These are phyloP conservation scores for Lytechinus pictus DNA, from an alignment of 35 echinoderm and acorn worm species.

Conservation along the genomic window DNA sequence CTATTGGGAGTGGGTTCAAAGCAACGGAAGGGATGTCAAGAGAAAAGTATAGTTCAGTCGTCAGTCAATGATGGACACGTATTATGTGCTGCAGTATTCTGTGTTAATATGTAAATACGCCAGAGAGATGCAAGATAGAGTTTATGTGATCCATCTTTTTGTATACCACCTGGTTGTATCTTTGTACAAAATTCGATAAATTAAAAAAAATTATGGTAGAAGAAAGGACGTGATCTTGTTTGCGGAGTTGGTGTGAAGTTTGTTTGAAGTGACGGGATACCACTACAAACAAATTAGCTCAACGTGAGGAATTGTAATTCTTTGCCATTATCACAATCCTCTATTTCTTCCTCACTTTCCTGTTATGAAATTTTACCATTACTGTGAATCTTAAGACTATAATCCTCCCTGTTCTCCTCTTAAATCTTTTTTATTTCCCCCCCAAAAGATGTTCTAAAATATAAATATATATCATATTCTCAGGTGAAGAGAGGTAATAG, in stretches of 20 bases:
- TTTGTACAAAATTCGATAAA: constrained; percentile 6
- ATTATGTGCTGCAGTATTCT: constrained; percentile 42
- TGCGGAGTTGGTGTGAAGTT: background rate
- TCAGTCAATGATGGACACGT: background rate
- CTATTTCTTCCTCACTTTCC: background rate
- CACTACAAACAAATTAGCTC: background rate
- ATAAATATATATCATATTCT: background rate
- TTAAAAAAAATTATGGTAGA: background rate
- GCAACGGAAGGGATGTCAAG: background rate
- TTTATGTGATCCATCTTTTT: background rate
- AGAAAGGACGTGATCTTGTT: background rate
- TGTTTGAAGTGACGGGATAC: constrained; percentile 10
- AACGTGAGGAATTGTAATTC: background rate
- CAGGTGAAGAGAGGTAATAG: background rate
- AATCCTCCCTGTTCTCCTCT: no score
- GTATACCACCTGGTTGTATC: background rate
- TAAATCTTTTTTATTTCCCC: no score
- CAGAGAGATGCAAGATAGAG: constrained; percentile 29
- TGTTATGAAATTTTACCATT: background rate
- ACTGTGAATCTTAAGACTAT: background rate
- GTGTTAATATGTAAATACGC: constrained; percentile 46
- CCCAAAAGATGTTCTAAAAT: no score
- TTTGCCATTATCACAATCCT: background rate
- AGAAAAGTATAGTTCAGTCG: constrained; percentile 22
- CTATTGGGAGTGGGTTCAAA: background rate